These are phyloP conservation scores for Troides oblongomaculatus DNA, from an alignment of 2,888 invertebrate species.

Conservation along the genomic window DNA sequence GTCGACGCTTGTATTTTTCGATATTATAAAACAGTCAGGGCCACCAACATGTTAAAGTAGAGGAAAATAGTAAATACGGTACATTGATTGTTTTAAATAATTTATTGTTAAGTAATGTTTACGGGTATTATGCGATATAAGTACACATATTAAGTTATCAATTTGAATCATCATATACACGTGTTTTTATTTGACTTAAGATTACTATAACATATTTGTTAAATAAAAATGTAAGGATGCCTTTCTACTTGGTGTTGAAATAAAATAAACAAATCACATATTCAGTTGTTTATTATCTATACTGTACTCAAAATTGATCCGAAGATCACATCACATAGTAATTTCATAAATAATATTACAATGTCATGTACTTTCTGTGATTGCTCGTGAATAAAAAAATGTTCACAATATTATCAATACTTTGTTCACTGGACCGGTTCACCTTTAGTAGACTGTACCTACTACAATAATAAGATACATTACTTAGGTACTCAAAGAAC, in stretches of 20 bases:
- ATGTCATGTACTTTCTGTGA: constrained; percentile 81
- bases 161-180: constrained; percentile 28
- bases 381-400: constrained; percentile 79
- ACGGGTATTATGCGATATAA: constrained; percentile 28
- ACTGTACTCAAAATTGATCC: constrained; percentile 88
- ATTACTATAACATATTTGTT: constrained; percentile 28
- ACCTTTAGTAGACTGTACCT: constrained; percentile 71
- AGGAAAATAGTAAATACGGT: constrained; percentile 31
- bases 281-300: constrained; percentile 87
- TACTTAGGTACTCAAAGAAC: constrained; percentile 74
- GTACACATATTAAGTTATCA: constrained; percentile 27
- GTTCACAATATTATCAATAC: constrained; percentile 79
- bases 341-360: constrained; percentile 82
- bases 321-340: constrained; percentile 87
- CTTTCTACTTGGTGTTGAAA: constrained; percentile 39
- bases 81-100: constrained; percentile 28
- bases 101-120: constrained; percentile 31
- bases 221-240: constrained; percentile 16
- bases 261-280: constrained; percentile 79
- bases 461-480: constrained; percentile 71
- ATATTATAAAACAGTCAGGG: not conserved
- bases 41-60: constrained; percentile 14
- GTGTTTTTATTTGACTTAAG: constrained; percentile 29
- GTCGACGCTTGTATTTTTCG: not conserved
- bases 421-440: constrained; percentile 80